A percentile compares a stretch with the other conserved stretches of the same genome.
phyloP scores from a whole-genome alignment of 1,140 invertebrate species.

The Bicyclus anynana region DNA sequence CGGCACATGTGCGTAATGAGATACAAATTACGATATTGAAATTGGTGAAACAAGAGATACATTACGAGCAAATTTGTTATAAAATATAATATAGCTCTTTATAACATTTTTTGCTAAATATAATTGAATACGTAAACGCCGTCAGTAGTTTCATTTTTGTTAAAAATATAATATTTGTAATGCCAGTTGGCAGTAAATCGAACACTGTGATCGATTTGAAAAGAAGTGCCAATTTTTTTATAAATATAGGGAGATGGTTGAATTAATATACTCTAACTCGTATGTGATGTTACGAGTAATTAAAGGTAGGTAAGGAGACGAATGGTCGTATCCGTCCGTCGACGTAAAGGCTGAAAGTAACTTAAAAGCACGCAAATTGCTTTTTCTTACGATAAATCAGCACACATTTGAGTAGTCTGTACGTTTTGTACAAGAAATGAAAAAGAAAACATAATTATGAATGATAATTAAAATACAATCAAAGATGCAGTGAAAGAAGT shows the following conservation, averaged over 20 bases:
- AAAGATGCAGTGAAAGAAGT: too few relatives aligned
- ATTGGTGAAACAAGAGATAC: too few relatives aligned
- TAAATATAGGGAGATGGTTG: conserved; percentile 19
- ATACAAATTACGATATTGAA: too few relatives aligned
- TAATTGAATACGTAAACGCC: conserved; percentile 14
- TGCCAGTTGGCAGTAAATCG: conserved; percentile 27
- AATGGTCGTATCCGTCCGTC: conserved; percentile 52
- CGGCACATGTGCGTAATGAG: too few relatives aligned
- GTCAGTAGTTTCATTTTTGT: neutral
- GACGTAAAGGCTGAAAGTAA: conserved; percentile 40
- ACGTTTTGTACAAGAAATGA: too few relatives aligned
- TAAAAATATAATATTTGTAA: conserved; percentile 11
- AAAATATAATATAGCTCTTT: too few relatives aligned
- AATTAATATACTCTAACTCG: conserved; percentile 6
- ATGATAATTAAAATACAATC: too few relatives aligned
- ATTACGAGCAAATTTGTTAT: too few relatives aligned
- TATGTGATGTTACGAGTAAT: neutral
- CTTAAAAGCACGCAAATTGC: too few relatives aligned
- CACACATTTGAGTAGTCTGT: neutral
- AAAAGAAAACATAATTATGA: too few relatives aligned
- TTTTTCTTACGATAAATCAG: too few relatives aligned
- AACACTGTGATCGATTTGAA: conserved; percentile 36
- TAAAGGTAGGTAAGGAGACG: conserved; percentile 26
- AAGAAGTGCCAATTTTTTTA: conserved; percentile 39
- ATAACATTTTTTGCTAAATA: too few relatives aligned